A percentile compares a stretch with the other conserved stretches of the same genome.
Conservation (phyloP, 2,113 vertebrate genomes). For the Baryphthengus martii region DNA sequence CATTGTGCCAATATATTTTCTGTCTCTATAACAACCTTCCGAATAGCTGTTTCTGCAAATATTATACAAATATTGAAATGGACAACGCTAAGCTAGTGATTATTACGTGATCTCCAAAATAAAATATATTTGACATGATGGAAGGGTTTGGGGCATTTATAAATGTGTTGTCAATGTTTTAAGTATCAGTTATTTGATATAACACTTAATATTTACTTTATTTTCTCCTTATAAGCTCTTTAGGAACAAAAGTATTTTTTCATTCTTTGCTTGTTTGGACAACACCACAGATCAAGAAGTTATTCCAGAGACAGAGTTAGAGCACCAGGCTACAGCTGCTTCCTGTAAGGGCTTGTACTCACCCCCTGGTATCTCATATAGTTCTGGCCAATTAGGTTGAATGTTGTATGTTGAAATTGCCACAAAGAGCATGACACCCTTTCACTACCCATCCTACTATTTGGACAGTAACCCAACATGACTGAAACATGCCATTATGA, state of each 20-base stretch:
- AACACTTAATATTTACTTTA: neutral
- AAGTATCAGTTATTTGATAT: neutral
- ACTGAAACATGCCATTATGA: neutral
- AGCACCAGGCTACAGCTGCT: neutral
- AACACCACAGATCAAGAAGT: neutral
- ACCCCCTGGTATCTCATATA: neutral
- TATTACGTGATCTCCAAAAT: neutral
- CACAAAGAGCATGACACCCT: neutral
- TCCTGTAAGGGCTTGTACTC: neutral
- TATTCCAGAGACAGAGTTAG: neutral
- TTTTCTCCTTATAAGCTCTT: neutral
- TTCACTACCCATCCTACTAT: neutral
- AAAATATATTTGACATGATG: neutral
- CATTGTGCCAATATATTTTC: neutral
- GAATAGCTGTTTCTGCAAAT: neutral
- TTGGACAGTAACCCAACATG: neutral
- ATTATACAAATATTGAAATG: conserved; percentile 9
- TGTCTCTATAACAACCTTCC: neutral
- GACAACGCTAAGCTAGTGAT: neutral
- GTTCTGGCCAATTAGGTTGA: neutral
- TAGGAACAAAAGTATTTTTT: neutral
- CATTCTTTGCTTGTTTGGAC: neutral
- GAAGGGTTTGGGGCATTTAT: neutral
- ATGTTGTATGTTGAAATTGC: neutral
- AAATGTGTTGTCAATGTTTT: neutral